phyloP scores from a whole-genome alignment of 2,797 vertebrate species.

The Dermochelys coriacea region DNA sequence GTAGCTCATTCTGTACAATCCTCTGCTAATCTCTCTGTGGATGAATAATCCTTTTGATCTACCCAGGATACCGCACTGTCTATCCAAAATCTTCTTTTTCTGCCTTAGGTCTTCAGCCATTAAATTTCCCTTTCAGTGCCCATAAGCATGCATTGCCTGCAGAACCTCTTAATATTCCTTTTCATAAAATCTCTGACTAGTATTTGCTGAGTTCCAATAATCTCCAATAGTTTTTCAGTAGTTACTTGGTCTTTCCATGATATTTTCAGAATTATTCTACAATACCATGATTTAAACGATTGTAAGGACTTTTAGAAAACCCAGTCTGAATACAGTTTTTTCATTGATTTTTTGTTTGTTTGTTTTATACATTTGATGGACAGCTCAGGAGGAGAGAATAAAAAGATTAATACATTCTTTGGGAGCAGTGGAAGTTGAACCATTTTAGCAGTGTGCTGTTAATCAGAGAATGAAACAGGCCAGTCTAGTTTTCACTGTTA shows the following conservation, averaged over 20 bases:
- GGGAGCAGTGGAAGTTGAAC: not conserved
- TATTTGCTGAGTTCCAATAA: not conserved
- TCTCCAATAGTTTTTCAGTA: not conserved
- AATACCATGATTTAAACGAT: not conserved
- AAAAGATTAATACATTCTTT: constrained; percentile 8
- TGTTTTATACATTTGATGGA: not conserved
- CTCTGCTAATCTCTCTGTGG: not conserved
- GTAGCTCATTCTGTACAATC: not conserved
- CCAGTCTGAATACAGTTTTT: not conserved
- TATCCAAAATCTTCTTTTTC: not conserved
- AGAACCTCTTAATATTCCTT: not conserved
- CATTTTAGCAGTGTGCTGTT: rapidly evolving
- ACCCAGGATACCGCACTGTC: not conserved
- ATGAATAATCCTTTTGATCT: not conserved
- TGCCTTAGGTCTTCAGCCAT: not conserved
- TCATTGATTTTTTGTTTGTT: not conserved
- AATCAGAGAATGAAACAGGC: not conserved
- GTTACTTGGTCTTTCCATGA: not conserved
- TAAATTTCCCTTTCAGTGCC: not conserved
- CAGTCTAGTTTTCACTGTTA: not conserved
- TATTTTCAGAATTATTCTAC: not conserved
- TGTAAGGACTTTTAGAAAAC: not conserved
- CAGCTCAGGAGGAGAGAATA: constrained; percentile 11
- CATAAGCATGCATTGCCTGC: not conserved
- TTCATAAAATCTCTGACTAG: not conserved